Evolutionary conservation across 2,113 vertebrate genomes (phyloP).

Genomic region (Tricholaema leucomelas): DNA sequence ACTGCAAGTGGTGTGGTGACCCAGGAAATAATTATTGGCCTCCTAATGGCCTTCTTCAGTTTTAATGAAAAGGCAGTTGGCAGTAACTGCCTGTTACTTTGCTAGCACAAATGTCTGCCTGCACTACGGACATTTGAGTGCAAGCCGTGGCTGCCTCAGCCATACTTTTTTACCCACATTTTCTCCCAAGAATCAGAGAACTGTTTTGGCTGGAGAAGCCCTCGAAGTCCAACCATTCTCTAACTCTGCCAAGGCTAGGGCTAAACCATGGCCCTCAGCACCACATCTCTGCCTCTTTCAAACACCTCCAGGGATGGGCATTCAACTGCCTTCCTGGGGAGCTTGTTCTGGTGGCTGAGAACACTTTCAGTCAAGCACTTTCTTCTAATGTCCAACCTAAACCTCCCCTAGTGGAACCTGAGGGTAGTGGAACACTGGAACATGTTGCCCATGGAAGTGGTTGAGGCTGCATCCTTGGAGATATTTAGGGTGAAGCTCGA

Average conservation of each 20-base stretch:
- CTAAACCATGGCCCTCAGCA: background rate
- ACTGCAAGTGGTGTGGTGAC: background rate
- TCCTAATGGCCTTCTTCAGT: background rate
- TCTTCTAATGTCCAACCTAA: background rate
- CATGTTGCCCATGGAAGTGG: no score
- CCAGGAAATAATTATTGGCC: background rate
- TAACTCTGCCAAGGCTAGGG: background rate
- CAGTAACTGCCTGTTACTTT: background rate
- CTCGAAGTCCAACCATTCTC: background rate
- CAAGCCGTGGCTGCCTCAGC: background rate
- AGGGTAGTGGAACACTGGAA: background rate
- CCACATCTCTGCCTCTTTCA: background rate
- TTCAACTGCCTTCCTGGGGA: background rate
- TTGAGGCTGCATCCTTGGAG: no score
- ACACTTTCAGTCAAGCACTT: background rate
- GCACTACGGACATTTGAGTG: background rate
- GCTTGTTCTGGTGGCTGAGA: background rate
- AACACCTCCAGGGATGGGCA: background rate
- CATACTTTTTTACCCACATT: background rate
- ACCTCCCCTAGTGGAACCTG: background rate
- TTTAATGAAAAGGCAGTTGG: background rate
- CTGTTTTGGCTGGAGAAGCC: background rate
- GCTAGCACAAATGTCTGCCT: background rate
- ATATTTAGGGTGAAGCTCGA: no score
- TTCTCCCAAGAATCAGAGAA: background rate